Percentiles rank a stretch among this genome's conserved stretches.
Evolutionary conservation across 2,113 vertebrate species (phyloP).

Genomic region (Pristiophorus japonicus): DNA sequence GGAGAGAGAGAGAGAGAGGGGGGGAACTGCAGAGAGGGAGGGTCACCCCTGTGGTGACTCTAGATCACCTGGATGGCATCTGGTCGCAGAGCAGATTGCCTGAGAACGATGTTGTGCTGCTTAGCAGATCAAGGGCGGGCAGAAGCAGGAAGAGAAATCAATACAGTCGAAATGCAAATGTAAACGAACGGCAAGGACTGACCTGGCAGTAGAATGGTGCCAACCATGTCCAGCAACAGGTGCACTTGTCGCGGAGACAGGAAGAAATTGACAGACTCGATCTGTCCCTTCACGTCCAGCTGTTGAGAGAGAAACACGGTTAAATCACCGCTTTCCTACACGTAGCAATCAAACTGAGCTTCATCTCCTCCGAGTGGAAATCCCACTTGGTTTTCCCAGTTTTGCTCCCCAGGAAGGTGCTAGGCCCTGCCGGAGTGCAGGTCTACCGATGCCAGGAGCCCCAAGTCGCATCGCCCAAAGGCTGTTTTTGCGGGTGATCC

Average conservation of each 20-base stretch:
- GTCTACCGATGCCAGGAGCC: neutral
- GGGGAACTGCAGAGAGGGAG: neutral
- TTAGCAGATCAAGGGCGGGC: neutral
- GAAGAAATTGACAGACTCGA: constrained; percentile 78
- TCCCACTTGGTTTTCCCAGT: neutral
- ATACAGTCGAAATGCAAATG: neutral
- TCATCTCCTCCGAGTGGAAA: neutral
- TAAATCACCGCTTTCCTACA: neutral
- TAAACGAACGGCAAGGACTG: constrained; percentile 46
- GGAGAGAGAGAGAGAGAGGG: neutral
- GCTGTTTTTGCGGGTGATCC: neutral
- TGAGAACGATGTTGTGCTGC: neutral
- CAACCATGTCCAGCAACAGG: constrained; percentile 83
- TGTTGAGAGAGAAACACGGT: constrained; percentile 46
- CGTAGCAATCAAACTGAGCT: neutral
- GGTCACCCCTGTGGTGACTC: neutral
- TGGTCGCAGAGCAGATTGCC: neutral
- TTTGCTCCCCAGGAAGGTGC: neutral
- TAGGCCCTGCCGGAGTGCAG: neutral
- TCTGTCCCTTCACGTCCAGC: constrained; percentile 86
- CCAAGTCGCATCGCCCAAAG: neutral
- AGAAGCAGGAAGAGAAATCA: neutral
- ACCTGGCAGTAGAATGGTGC: constrained; percentile 82
- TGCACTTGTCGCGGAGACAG: constrained; percentile 90
- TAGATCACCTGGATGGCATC: neutral